These are phyloP conservation scores for Bimastos eiseni DNA, from an alignment of 2,888 invertebrate species.

Conservation along the genomic window DNA sequence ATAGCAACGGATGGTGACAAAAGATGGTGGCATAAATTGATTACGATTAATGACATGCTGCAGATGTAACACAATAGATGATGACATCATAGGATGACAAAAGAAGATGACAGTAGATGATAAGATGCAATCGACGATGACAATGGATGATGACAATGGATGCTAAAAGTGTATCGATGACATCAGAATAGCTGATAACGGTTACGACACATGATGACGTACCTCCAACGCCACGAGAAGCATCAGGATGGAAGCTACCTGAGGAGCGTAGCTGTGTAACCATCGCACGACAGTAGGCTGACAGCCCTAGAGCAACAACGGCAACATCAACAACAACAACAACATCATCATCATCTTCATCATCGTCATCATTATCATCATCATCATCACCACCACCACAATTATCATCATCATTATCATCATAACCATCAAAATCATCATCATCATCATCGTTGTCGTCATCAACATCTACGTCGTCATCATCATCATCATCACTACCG, in stretches of 20 bases:
- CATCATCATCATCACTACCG: too few species aligned
- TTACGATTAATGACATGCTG: too few species aligned
- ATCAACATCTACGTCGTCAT: too few species aligned
- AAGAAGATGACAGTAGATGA: too few species aligned
- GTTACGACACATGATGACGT: not conserved
- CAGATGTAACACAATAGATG: not conserved
- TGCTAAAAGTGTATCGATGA: not conserved
- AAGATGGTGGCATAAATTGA: too few species aligned
- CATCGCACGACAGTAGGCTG: conserved; percentile 7
- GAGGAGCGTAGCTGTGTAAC: not conserved
- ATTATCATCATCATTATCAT: too few species aligned
- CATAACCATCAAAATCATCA: too few species aligned
- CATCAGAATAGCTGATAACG: not conserved
- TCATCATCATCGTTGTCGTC: too few species aligned
- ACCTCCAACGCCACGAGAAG: conserved; percentile 17
- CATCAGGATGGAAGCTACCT: not conserved
- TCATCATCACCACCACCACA: too few species aligned
- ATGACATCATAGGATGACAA: not conserved
- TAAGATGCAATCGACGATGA: not conserved
- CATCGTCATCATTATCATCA: not conserved
- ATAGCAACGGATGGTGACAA: too few species aligned
- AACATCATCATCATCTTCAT: too few species aligned
- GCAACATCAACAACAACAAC: not conserved
- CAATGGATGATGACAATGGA: not conserved
- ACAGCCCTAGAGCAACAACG: not conserved